Evolutionary conservation across 2,888 invertebrate species (phyloP).

Genomic region (Phasia obesa): DNA sequence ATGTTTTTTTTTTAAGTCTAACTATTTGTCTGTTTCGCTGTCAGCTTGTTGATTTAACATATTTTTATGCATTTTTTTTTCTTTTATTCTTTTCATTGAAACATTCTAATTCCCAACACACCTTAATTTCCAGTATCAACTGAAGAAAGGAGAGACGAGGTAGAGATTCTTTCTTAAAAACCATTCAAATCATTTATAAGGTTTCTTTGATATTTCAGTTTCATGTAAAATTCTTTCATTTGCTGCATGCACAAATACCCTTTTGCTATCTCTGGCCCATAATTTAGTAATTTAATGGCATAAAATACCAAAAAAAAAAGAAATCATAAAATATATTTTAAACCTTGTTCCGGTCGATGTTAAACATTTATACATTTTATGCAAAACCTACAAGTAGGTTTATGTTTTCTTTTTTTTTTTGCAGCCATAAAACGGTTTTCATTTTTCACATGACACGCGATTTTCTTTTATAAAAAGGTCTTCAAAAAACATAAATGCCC

Average conservation of each 20-base stretch:
- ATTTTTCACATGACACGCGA: conserved; percentile 37
- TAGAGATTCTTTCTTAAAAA: conserved; percentile 45
- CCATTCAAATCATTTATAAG: conserved; percentile 47
- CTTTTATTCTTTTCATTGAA: conserved; percentile 35
- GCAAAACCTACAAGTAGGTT: neutral
- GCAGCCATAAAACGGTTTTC: neutral
- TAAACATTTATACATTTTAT: neutral
- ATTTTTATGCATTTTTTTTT: conserved; percentile 25
- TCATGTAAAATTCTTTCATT: neutral
- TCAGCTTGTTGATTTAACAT: conserved; percentile 58
- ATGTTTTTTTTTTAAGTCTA: neutral
- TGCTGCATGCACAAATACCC: neutral
- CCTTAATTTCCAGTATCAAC: conserved; percentile 50
- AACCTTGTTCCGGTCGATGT: conserved; percentile 29
- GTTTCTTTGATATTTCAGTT: conserved; percentile 50
- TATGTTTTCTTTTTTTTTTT: neutral
- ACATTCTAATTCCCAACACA: conserved; percentile 63
- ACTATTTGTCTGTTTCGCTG: conserved; percentile 27
- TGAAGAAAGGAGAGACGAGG: neutral
- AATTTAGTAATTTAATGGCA: conserved; percentile 20
- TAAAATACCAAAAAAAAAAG: neutral
- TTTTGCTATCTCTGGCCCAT: neutral
- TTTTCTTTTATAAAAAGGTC: conserved; percentile 9
- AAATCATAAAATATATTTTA: neutral
- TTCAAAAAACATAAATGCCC: neutral